Percentiles rank a stretch among this genome's conserved stretches.
These are phyloP conservation scores for Leptura quadrifasciata DNA, from an alignment of 2,888 invertebrate species.

Conservation along the genomic window DNA sequence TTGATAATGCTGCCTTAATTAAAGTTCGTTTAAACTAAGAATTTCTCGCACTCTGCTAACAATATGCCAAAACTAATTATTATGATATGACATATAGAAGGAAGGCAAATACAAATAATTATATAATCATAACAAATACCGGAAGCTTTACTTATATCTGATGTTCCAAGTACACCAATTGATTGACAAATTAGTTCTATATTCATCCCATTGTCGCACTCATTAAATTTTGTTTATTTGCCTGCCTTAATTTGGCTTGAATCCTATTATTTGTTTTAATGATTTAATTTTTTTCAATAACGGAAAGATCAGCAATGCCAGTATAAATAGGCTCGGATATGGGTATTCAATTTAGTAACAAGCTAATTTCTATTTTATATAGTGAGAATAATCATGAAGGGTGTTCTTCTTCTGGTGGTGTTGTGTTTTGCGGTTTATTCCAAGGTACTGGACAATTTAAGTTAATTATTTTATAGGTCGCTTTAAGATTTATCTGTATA, in stretches of 20 bases:
- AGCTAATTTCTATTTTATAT: background rate
- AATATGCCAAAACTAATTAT: background rate
- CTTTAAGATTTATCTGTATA: too few relatives aligned
- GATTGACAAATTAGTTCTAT: conserved; percentile 61
- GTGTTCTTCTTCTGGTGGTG: conserved; percentile 35
- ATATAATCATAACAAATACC: conserved; percentile 43
- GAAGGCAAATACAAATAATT: conserved; percentile 9
- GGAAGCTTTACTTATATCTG: conserved; percentile 38
- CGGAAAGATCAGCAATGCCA: conserved; percentile 33
- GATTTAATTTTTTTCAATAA: conserved; percentile 45
- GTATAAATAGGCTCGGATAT: conserved; percentile 22
- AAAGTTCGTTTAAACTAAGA: too few relatives aligned
- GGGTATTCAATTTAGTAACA: background rate
- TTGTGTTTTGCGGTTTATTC: conserved; percentile 39
- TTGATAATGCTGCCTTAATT: too few relatives aligned
- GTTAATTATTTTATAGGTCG: too few relatives aligned
- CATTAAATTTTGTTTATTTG: conserved; percentile 53
- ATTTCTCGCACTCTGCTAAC: too few relatives aligned
- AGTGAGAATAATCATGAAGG: conserved; percentile 42
- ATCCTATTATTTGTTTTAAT: conserved; percentile 62
- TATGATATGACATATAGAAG: background rate
- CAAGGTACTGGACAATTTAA: conserved; percentile 42
- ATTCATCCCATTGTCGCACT: conserved; percentile 47
- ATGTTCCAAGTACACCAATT: conserved; percentile 49
- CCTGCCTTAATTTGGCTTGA: conserved; percentile 60